phyloP scores from a whole-genome alignment of 2,888 invertebrate species.

The Noctua janthina region DNA sequence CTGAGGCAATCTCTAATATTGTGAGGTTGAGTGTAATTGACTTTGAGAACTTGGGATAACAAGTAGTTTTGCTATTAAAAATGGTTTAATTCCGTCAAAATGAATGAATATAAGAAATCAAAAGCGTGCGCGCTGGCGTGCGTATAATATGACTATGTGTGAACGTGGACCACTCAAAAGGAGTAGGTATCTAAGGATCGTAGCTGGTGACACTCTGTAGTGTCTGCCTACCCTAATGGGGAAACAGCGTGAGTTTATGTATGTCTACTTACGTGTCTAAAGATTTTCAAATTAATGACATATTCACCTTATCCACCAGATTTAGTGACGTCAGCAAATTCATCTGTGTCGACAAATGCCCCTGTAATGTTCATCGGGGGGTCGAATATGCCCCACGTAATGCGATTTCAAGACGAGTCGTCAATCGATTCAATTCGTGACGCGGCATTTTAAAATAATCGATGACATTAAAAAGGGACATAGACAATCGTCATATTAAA shows the following conservation, averaged over 20 bases:
- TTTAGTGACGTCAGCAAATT: conserved; percentile 59
- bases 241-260: not conserved
- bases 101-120: not conserved
- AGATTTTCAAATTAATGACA: conserved; percentile 1
- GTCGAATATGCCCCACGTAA: conserved; percentile 51
- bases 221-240: not conserved
- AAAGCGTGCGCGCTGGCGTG: not conserved
- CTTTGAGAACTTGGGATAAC: conserved; percentile 6
- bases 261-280: not conserved
- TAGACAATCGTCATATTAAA: conserved; percentile 8
- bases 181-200: not conserved
- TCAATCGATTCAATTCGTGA: conserved; percentile 65
- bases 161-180: not conserved
- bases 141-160: not conserved
- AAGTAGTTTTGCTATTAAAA: not conserved
- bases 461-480: conserved; percentile 32
- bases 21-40: conserved; percentile 18
- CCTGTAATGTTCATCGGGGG: conserved; percentile 51
- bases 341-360: conserved; percentile 41
- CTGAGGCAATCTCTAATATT: not conserved
- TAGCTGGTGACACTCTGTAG: not conserved
- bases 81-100: not conserved
- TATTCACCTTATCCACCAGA: conserved; percentile 32
- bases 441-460: conserved; percentile 56
- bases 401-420: conserved; percentile 59